phyloP scores from a whole-genome alignment of 2,888 invertebrate species.

The Gastracanthus pulcherrimus region DNA sequence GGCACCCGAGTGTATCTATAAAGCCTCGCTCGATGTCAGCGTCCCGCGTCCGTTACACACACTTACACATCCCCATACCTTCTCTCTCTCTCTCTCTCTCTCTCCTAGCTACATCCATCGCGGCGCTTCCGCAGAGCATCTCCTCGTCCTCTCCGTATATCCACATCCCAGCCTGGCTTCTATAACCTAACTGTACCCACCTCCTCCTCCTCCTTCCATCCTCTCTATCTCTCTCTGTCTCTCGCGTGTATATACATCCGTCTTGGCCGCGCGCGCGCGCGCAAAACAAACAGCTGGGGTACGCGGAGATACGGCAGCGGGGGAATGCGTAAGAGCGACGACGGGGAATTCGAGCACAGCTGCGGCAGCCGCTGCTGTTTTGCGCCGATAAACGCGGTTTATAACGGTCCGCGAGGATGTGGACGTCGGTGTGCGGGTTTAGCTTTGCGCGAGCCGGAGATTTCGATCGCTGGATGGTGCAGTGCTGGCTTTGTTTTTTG shows the following conservation, averaged over 20 bases:
- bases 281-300: slow-evolving; percentile 36
- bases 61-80: background rate
- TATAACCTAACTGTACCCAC: background rate
- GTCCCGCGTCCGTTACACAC: slow-evolving; percentile 4
- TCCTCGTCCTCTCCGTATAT: background rate
- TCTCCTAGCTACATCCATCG: background rate
- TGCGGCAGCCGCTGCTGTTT: background rate
- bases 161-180: no score
- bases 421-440: background rate
- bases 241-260: background rate
- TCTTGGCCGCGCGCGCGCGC: background rate
- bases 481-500: no score
- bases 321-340: slow-evolving; percentile 18
- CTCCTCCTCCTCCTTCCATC: background rate
- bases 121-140: background rate
- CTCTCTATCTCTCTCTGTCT: background rate
- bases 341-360: slow-evolving; percentile 30
- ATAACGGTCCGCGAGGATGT: slow-evolving; percentile 38
- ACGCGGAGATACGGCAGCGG: background rate
- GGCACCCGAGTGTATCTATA: background rate
- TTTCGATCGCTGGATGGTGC: no score
- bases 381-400: slow-evolving; percentile 2
- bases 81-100: background rate
- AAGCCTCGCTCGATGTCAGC: slow-evolving; percentile 16
- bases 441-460: background rate